phyloP scores from a whole-genome alignment of 2,113 vertebrate genomes.

The Psilopsiagon aymara region DNA sequence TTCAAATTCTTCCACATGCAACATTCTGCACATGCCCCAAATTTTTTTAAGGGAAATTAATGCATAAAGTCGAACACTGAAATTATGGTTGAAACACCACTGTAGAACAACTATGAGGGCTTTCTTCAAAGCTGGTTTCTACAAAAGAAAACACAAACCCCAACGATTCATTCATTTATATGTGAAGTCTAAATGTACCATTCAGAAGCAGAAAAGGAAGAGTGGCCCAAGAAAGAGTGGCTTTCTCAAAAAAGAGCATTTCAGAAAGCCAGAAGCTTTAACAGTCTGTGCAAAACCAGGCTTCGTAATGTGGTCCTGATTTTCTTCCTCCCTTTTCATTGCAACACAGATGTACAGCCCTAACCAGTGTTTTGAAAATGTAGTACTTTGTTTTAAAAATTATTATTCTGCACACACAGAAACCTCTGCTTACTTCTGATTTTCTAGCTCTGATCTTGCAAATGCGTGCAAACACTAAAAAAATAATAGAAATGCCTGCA shows the following conservation, averaged over 20 bases:
- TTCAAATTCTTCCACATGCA: constrained; percentile 67
- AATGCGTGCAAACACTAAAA: neutral
- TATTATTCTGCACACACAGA: neutral
- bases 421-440: neutral
- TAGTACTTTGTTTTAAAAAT: neutral
- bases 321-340: neutral
- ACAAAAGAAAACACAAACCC: neutral
- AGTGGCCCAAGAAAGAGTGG: neutral
- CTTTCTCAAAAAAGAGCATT: neutral
- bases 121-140: constrained; percentile 80
- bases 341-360: neutral
- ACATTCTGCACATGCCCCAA: constrained; percentile 79
- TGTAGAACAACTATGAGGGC: constrained; percentile 83
- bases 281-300: neutral
- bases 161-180: neutral
- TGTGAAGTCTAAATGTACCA: neutral
- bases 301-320: neutral
- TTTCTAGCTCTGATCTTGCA: neutral
- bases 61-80: constrained; percentile 91
- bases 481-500: neutral
- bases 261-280: neutral
- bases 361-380: neutral
- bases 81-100: constrained; percentile 94
- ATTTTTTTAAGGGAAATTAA: constrained; percentile 88
- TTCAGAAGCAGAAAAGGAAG: neutral